Base-by-base conservation (phyloP, 2,888 invertebrate species). In the Pyrgus malvae region DNA sequence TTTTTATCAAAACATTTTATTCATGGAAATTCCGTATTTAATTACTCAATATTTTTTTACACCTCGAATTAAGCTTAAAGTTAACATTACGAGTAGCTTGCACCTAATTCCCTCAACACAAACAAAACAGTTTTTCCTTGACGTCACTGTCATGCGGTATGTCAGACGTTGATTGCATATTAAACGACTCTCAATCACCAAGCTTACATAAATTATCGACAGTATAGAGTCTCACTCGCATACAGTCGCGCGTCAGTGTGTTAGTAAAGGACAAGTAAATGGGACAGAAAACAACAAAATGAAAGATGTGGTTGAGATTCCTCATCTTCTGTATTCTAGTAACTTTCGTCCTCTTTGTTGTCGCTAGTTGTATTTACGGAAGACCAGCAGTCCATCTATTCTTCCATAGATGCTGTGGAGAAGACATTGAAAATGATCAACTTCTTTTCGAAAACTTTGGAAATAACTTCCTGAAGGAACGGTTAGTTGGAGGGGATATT, bases 401-500 rank as follows among this genome's bases (percentile, higher is more conserved):
- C 59, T 83, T 85, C 55, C 77, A 76, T 16, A 72, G 80, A 11
- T 85, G 87, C 57, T 87, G 83, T 44, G 77, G 76, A 8, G 83
- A 82, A 0, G 78, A 81, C 23, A 83, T 85, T 0, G 87, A 87
- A 57, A 87, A 87, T 38, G 86, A 87, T 54, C 82, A 81, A 51
- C 80, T 79, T 0, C 75, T 84, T 0, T 82, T 77, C 51, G 84
- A 87, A 48, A 82, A 80, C 60, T 78, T 84, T 8, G 77, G 78
- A 0, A 76, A 83, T 11, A 88, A 84, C 46, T 82, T 76, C 40
- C 57, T 86, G 0, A 78, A 74, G 42, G 89, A 89, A 53, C 65
- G 84, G 0, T 59, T 88, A 0, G 69, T 83, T 0, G 81, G 76
- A 7, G 70, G 67, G 1, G 75, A 75, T 2, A 56, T 74, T 0